phyloP scores from a whole-genome alignment of 2,888 invertebrate species.

The Aquatica leii region DNA sequence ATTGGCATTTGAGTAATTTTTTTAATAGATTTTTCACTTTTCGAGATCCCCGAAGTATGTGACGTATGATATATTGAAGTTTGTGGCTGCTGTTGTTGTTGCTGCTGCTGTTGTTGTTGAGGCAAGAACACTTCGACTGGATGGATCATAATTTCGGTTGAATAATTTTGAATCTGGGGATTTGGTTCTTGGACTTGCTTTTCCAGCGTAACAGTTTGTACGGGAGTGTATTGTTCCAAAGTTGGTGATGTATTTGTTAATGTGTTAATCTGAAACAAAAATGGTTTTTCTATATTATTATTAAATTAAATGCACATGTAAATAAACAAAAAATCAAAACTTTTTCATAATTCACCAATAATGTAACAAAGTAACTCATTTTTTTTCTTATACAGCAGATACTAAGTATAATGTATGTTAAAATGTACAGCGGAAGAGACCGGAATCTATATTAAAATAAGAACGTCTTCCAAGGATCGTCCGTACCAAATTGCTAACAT shows the following conservation, averaged over 20 bases:
- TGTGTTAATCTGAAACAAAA: slow-evolving; percentile 31
- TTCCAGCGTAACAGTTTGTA: slow-evolving; percentile 37
- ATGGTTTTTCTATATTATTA: too few relatives aligned
- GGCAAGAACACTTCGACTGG: slow-evolving; percentile 35
- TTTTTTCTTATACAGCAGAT: too few relatives aligned
- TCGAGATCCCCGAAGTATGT: slow-evolving; percentile 51
- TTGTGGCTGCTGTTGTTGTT: slow-evolving; percentile 54
- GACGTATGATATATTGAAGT: slow-evolving; percentile 53
- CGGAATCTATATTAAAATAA: too few relatives aligned
- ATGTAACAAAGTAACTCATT: too few relatives aligned
- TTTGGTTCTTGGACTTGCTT: slow-evolving; percentile 43
- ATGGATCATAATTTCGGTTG: slow-evolving; percentile 40
- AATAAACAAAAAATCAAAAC: too few relatives aligned
- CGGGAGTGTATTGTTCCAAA: slow-evolving; percentile 56
- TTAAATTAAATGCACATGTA: too few relatives aligned
- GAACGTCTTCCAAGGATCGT: too few relatives aligned
- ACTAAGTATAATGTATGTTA: too few relatives aligned
- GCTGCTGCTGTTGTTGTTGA: slow-evolving; percentile 18
- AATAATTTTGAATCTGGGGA: slow-evolving; percentile 31
- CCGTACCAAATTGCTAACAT: too few relatives aligned
- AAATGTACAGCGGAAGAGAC: too few relatives aligned
- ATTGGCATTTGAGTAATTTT: slow-evolving; percentile 27
- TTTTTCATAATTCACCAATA: too few relatives aligned
- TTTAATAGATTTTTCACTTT: slow-evolving; percentile 47
- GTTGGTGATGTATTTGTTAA: slow-evolving; percentile 30